Percentiles rank a stretch among this genome's conserved stretches.
Evolutionary conservation across 2,113 vertebrate genomes (phyloP).

Genomic region (Ranitomeya imitator): DNA sequence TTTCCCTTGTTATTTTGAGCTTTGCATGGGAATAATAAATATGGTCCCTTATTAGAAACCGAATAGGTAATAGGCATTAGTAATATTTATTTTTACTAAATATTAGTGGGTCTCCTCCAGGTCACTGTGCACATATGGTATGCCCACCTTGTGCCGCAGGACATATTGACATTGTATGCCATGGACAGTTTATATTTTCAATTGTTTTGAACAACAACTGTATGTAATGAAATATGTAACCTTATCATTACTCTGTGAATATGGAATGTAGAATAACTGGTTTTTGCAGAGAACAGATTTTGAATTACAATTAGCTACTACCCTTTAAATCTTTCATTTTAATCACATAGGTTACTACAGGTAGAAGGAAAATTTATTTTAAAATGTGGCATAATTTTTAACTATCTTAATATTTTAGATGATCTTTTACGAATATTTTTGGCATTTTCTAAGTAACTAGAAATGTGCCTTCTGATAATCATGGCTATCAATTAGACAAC

Average conservation of each 20-base stretch:
- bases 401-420: background rate
- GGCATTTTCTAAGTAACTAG: too few species aligned
- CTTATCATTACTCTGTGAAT: background rate
- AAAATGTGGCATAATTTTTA: background rate
- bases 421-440: too few species aligned
- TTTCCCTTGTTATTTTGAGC: background rate
- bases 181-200: background rate
- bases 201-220: background rate
- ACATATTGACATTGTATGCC: background rate
- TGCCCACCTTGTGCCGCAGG: background rate
- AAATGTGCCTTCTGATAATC: too few species aligned
- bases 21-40: background rate
- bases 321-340: background rate
- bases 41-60: background rate
- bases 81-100: too few species aligned
- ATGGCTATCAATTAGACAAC: too few species aligned
- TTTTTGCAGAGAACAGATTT: background rate
- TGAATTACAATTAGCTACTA: constrained; percentile 14
- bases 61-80: too few species aligned
- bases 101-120: too few species aligned
- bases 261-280: constrained; percentile 7
- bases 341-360: background rate
- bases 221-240: background rate
- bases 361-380: background rate
- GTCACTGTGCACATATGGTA: background rate